phyloP scores from a whole-genome alignment of 2,888 invertebrate species.

The Leucophora obtusa region DNA sequence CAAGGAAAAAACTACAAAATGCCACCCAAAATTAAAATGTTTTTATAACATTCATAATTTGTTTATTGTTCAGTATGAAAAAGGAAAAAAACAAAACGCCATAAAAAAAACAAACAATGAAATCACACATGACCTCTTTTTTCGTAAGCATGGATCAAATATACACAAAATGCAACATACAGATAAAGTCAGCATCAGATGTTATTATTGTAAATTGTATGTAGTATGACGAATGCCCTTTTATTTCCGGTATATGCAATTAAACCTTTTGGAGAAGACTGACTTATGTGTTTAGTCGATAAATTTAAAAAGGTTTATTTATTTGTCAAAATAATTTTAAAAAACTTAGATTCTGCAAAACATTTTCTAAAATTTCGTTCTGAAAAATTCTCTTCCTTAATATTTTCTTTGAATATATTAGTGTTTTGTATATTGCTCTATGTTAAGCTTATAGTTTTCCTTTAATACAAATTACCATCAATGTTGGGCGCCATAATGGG shows the following conservation, averaged over 20 bases:
- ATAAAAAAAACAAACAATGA: constrained; percentile 15
- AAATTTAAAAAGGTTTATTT: no score
- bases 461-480: no score
- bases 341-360: no score
- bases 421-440: no score
- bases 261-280: not conserved
- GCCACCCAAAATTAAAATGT: not conserved
- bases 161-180: not conserved
- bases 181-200: constrained; percentile 3
- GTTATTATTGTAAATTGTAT: not conserved
- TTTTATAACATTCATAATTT: constrained; percentile 16
- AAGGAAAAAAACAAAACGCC: not conserved
- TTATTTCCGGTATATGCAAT: not conserved
- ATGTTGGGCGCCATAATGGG: not conserved
- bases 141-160: constrained; percentile 9
- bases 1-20: not conserved
- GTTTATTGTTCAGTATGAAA: constrained; percentile 28
- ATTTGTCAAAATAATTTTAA: no score
- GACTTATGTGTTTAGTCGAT: no score
- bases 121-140: constrained; percentile 49
- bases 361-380: no score
- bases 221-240: constrained; percentile 1
- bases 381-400: no score
- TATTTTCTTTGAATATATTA: no score
- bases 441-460: no score